phyloP scores from a whole-genome alignment of 1,140 invertebrate species.

The Mylabris phalerata region DNA sequence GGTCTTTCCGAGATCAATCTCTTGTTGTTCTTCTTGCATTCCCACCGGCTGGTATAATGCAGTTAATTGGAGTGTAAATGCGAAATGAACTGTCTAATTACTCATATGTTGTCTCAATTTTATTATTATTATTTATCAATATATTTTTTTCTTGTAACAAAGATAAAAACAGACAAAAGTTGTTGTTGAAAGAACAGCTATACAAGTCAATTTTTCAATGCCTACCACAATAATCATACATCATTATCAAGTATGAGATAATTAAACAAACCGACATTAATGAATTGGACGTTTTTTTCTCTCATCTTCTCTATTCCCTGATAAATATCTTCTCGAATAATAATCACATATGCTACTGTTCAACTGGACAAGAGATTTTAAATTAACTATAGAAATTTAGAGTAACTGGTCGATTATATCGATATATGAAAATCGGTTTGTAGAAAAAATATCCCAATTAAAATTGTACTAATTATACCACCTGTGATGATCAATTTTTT shows the following conservation, averaged over 20 bases:
- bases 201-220: conserved; percentile 7
- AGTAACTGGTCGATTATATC: background rate
- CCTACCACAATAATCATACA: background rate
- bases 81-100: conserved; percentile 12
- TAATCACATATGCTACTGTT: conserved; percentile 3
- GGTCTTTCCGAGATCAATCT: background rate
- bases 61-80: conserved; percentile 13
- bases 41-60: conserved; percentile 1
- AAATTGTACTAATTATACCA: too few species aligned
- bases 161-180: too few species aligned
- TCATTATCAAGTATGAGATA: conserved; percentile 7
- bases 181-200: conserved; percentile 2
- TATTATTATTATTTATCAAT: background rate
- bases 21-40: background rate
- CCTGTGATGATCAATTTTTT: too few species aligned
- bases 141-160: background rate
- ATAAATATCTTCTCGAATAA: conserved; percentile 5
- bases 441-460: too few species aligned
- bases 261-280: conserved; percentile 9
- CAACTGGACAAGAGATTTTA: conserved; percentile 4
- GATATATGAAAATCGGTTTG: too few species aligned
- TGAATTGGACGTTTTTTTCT: background rate
- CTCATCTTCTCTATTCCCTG: background rate
- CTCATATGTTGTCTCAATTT: conserved; percentile 6
- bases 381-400: conserved; percentile 1